Conservation (phyloP, 37 sponge, comb jelly and placozoan genomes). For the Spongilla lacustris region DNA sequence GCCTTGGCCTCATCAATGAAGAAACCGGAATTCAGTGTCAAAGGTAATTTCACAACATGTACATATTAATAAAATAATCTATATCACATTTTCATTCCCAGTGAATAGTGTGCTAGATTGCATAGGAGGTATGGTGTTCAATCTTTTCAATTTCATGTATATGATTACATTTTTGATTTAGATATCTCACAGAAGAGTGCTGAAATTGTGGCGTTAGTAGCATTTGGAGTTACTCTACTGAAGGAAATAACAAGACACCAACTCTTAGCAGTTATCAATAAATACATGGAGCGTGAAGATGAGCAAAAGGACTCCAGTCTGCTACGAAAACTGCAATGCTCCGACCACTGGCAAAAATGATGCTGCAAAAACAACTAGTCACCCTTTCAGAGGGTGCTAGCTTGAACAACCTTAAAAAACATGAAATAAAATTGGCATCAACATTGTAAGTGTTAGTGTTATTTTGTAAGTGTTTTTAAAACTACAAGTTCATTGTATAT, state of each 20-base stretch:
- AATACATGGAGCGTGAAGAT: not conserved
- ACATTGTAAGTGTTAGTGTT: not conserved
- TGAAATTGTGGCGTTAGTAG: not conserved
- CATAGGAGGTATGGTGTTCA: not conserved
- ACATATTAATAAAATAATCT: not conserved
- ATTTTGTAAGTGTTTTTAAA: not conserved
- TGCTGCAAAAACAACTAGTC: not conserved
- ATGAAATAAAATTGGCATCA: not conserved
- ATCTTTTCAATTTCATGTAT: not conserved
- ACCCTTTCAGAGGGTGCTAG: not conserved
- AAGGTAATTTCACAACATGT: not conserved
- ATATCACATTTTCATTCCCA: not conserved
- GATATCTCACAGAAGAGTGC: not conserved
- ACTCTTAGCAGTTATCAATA: conserved; percentile 1
- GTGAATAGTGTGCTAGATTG: not conserved
- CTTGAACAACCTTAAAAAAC: not conserved
- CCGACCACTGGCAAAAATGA: not conserved
- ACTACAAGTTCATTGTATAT: not conserved
- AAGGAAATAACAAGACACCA: not conserved
- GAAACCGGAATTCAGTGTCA: not conserved
- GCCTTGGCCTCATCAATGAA: not conserved
- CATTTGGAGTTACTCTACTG: not conserved
- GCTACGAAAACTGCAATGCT: not conserved
- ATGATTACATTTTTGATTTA: not conserved
- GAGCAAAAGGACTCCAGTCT: not conserved